These are phyloP conservation scores for Myrmophylax atrothorax DNA, from an alignment of 2,113 vertebrate species.

Conservation along the genomic window DNA sequence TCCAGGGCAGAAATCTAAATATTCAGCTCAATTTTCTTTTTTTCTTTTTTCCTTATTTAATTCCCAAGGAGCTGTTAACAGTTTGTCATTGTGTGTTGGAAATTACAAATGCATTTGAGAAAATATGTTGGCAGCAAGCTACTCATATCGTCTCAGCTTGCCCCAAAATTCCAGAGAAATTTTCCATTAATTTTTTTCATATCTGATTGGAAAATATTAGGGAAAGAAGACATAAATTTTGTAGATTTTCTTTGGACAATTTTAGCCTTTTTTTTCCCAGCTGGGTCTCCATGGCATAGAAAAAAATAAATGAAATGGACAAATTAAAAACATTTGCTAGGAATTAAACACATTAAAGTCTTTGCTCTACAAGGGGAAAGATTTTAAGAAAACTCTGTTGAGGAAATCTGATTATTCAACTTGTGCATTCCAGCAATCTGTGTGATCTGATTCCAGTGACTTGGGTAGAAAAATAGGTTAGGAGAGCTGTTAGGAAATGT, in stretches of 20 bases:
- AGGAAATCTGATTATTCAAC: background rate
- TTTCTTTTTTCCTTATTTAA: background rate
- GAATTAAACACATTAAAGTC: background rate
- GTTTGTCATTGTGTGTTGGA: background rate
- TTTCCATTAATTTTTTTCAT: background rate
- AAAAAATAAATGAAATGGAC: background rate
- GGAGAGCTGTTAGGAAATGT: background rate
- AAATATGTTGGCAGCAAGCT: conserved; percentile 31
- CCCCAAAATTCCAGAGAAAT: background rate
- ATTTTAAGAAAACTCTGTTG: background rate
- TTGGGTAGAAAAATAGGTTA: background rate
- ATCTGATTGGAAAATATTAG: background rate
- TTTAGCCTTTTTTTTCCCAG: background rate
- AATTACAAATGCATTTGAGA: conserved; percentile 19
- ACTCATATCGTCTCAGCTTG: conserved; percentile 14
- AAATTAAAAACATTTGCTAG: background rate
- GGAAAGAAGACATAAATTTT: background rate
- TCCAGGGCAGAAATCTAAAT: background rate
- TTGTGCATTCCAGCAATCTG: conserved; percentile 16
- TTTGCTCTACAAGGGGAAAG: background rate
- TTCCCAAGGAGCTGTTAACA: background rate
- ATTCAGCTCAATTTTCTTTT: background rate
- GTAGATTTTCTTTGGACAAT: background rate
- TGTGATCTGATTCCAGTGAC: conserved; percentile 17
- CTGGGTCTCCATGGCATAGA: background rate